Conservation (phyloP, 2,797 vertebrate species). For the Poliocrania exsul region DNA sequence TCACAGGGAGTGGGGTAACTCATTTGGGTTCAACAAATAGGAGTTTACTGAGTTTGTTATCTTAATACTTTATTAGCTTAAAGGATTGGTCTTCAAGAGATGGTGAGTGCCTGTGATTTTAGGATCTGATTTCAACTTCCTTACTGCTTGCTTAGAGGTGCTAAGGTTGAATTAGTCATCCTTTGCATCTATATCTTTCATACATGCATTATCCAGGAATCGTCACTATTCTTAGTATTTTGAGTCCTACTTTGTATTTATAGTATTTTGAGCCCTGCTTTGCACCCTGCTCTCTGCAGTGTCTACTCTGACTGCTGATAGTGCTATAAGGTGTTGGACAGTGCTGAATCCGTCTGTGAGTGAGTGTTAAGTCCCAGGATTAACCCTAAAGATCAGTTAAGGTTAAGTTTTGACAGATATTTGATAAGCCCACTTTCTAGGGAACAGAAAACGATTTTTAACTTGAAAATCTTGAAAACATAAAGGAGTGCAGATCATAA, state of each 20-base stretch:
- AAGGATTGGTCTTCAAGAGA: neutral
- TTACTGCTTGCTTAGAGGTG: neutral
- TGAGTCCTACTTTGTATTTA: neutral
- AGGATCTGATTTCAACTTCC: neutral
- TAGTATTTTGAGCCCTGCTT: neutral
- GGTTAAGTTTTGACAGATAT: neutral
- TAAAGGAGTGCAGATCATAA: neutral
- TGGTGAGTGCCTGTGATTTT: neutral
- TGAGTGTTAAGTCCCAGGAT: neutral
- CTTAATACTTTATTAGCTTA: neutral
- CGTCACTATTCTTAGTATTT: neutral
- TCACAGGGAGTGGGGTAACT: neutral
- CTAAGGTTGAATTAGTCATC: neutral
- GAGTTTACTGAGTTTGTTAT: neutral
- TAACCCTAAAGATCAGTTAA: neutral
- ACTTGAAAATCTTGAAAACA: neutral
- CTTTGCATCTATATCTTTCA: neutral
- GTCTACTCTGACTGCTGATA: neutral
- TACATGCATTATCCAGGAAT: neutral
- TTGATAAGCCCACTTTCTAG: neutral
- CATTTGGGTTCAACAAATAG: neutral
- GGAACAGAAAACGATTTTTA: neutral
- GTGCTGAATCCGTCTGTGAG: neutral
- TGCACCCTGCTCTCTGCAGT: neutral
- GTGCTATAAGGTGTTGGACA: neutral